Evolutionary conservation across 92 coral and sea anemone species (phyloP).

Genomic region (Muricea muricata): DNA sequence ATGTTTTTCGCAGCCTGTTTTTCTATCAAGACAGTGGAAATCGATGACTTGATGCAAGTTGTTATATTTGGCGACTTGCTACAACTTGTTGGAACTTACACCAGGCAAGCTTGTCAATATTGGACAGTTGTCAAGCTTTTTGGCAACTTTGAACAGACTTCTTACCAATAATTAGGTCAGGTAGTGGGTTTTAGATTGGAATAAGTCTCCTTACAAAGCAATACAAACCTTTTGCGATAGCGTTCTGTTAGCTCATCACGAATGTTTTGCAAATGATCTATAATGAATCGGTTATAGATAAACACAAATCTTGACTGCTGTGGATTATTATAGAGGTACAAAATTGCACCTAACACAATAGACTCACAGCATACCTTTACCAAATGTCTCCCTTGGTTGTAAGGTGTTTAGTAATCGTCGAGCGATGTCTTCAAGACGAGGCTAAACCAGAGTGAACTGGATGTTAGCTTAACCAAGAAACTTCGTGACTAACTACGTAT

Average conservation of each 20-base stretch:
- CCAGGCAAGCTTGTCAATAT: too few relatives aligned
- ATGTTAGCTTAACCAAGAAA: not conserved
- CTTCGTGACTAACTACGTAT: too few relatives aligned
- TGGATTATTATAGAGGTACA: too few relatives aligned
- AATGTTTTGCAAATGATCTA: conserved; percentile 41
- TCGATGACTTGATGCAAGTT: too few relatives aligned
- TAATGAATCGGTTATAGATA: not conserved
- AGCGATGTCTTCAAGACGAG: not conserved
- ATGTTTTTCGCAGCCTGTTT: too few relatives aligned
- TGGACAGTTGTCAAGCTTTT: too few relatives aligned
- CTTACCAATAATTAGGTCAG: not conserved
- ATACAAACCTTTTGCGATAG: conserved; percentile 12
- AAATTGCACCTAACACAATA: not conserved
- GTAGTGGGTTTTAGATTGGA: not conserved
- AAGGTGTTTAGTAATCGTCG: not conserved
- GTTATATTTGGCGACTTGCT: too few relatives aligned
- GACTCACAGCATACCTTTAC: conserved; percentile 3
- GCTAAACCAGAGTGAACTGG: not conserved
- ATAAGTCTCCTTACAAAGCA: too few relatives aligned
- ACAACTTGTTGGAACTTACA: too few relatives aligned
- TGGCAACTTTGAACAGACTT: not conserved
- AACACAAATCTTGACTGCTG: not conserved
- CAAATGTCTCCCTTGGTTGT: conserved; percentile 9
- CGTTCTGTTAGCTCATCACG: conserved; percentile 20
- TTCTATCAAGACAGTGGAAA: too few relatives aligned